Conservation (phyloP, 2,888 invertebrate genomes). For the Andricus quercusramuli region DNA sequence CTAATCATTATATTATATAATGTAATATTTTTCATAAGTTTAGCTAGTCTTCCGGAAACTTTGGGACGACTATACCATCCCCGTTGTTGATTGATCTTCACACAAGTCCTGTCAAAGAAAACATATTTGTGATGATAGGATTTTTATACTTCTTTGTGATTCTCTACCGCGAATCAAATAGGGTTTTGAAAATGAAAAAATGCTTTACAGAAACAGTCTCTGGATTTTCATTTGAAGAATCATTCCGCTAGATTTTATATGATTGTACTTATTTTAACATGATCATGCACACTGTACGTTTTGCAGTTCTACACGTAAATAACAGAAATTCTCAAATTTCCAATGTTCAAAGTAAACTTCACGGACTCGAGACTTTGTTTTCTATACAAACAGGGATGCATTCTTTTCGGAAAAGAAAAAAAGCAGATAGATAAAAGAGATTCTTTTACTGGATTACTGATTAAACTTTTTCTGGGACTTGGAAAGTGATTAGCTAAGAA, state of each 20-base stretch:
- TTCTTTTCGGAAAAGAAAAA: not conserved
- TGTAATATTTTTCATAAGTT: too few species aligned
- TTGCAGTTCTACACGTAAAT: too few species aligned
- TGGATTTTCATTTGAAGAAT: not conserved
- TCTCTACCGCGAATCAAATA: too few species aligned
- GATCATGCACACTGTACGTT: too few species aligned
- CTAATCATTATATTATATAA: too few species aligned
- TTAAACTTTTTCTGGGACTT: not conserved
- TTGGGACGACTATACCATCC: too few species aligned
- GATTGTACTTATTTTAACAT: too few species aligned
- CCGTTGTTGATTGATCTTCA: too few species aligned
- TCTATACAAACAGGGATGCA: not conserved
- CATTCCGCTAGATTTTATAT: not conserved
- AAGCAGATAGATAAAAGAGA: not conserved
- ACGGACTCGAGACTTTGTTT: not conserved
- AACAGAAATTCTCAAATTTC: not conserved
- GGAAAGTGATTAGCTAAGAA: not conserved
- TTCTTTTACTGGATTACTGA: not conserved
- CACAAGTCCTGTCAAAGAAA: too few species aligned
- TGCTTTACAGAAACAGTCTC: not conserved
- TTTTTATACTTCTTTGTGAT: too few species aligned
- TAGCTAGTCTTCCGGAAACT: too few species aligned
- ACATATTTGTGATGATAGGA: too few species aligned
- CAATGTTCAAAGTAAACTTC: not conserved
- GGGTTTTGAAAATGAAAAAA: not conserved